Base-by-base conservation (phyloP, 2,888 invertebrate species). In the Coremacera marginata region DNA sequence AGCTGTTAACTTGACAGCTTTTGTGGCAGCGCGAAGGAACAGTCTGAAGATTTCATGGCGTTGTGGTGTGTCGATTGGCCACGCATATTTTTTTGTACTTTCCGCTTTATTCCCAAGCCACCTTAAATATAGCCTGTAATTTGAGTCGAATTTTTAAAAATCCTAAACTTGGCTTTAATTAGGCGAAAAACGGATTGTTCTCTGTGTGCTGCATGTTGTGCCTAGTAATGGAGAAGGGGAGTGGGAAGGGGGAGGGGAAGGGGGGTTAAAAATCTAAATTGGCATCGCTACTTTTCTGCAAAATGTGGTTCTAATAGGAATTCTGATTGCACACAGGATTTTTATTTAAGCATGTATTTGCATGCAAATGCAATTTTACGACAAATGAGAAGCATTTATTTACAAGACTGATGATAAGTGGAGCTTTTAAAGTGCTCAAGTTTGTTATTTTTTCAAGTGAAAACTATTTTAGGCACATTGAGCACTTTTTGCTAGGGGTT, bases 1-100 rank as follows among this genome's bases (percentile, higher is more conserved):
- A 62, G 84, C 85, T 84, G 87, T 83, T 87, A 86, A 87, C 86
- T 86, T 86, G 86, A 86, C 87, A 87, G 85, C 85, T 83, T 86
- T 78, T n/a, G 31, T 16, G 55, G 55, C 19, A 55, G 55, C 19
- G 55, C 19, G 19, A 3, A 31, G 31, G 55, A 55, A 11, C 44
- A 44, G 44, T 44, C 7, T 11, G 7, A 44, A 44, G 44, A 44
- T 44, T 11, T 44, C 14, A 7, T 44, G 44, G 44, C 44, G 11
- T 44, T 11, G 44, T 44, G 44, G 44, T 11, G 44, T 44, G 44
- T 44, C 44, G 44, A 44, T 44, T 44, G 1, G 44, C 44, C 44
- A 44, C 44, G 44, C 44, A 44, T 44, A 16, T 25, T 27, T 62
- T 62, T 27, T 62, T 27, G 8, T 62, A 9, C 22, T 5, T 44